Base-by-base conservation (phyloP, 53 echinoderm and acorn worm species). In the Pentamera pediparva region DNA sequence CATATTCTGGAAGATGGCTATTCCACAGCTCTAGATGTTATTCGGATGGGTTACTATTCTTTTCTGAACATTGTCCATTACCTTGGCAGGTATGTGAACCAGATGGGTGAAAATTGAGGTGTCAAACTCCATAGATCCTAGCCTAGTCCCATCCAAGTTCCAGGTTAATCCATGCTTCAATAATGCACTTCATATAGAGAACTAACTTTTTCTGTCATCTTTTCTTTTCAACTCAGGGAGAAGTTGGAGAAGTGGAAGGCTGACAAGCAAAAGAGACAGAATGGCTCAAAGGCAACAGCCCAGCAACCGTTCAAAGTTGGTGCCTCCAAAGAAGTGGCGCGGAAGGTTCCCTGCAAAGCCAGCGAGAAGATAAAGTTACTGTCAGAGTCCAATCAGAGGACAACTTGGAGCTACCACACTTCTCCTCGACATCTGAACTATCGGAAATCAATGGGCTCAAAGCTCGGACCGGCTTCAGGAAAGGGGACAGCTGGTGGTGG, bases 361-460 rank as follows among this genome's bases (percentile, higher is more conserved):
- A 67, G 67, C 27, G 67, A 67, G 30, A 67, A 43, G 67, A 43
- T 67, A n/a, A 67, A 67, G 37, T 41, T 67, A 25, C 31, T 67
- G 0, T 40, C 45, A 12, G 67, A 67, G 29, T 67, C 67, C 18
- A 67, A 67, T 43, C 45, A 10, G 37, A 67, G 45, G 11, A 67
- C 67, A 43, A 67, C n/a, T 28, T 67, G 67, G 67, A 67, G 15
- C 13, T 67, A 40, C 13, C 24, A 41, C 24, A 67, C 43, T 28
- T 67, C 67, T 25, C 67, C 67, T 10, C 40, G 67, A 67, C 41
- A 67, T 29, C 41, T 41, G 41, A 67, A 29, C 67, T 67, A 28
- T 39, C 40, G 67, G 15, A 67, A 67, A 39, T 45, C 67, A 12
- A 17, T 43, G 17, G 26, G 25, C 17, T 5, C 26, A 57, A 22